Conservation (phyloP, 2,113 vertebrate genomes). For the Herpailurus yagouaroundi region DNA sequence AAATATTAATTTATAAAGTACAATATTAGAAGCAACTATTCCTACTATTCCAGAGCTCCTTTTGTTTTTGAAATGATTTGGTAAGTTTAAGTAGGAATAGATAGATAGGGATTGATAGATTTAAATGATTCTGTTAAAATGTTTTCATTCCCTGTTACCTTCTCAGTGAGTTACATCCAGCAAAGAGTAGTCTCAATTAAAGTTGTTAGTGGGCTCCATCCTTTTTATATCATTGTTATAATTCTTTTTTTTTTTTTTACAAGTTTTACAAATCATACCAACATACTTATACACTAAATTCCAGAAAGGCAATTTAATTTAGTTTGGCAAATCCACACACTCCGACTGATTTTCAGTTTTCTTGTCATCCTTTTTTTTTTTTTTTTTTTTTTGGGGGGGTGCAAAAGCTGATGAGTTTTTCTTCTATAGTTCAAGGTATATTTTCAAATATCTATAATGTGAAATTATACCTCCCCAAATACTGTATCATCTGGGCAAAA, state of each 20-base stretch:
- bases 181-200: not conserved
- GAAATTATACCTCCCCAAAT: not conserved
- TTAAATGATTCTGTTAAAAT: not conserved
- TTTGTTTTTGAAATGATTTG: not conserved
- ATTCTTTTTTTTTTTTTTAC: constrained; percentile 20
- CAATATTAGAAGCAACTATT: not conserved
- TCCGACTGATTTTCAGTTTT: not conserved
- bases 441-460: not conserved
- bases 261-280: not conserved
- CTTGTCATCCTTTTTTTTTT: not conserved
- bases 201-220: not conserved
- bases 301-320: not conserved
- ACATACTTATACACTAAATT: not conserved
- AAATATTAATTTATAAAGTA: not conserved
- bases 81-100: not conserved
- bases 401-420: not conserved
- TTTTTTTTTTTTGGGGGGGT: not conserved
- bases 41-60: not conserved
- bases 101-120: not conserved
- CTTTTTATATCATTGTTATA: not conserved
- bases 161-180: not conserved
- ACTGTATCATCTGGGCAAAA: not conserved
- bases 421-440: not conserved
- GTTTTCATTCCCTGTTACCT: not conserved
- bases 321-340: not conserved